Percentiles rank a stretch among this genome's conserved stretches.
These are phyloP conservation scores for Styela clava DNA, from an alignment of 23 tunicate genomes.

Conservation along the genomic window DNA sequence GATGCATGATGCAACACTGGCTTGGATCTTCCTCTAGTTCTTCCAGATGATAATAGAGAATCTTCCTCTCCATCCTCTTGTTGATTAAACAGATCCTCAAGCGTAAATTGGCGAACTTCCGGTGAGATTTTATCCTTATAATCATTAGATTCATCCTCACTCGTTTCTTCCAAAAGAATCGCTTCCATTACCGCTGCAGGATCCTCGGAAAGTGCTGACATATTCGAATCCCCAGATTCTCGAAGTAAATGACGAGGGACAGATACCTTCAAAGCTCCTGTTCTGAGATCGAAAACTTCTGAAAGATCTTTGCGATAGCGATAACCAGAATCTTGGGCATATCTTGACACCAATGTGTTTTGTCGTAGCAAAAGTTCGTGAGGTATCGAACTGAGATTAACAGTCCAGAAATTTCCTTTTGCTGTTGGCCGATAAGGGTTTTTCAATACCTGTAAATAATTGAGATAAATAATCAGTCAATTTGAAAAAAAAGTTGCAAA, in stretches of 20 bases:
- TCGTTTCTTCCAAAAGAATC: conserved; percentile 58
- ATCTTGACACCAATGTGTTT: conserved; percentile 89
- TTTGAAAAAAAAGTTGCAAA: no score
- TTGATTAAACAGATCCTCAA: conserved; percentile 72
- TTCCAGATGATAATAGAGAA: conserved; percentile 28
- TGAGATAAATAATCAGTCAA: not conserved
- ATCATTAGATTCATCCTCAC: conserved; percentile 42
- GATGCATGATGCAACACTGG: conserved; percentile 15
- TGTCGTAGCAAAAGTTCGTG: conserved; percentile 89
- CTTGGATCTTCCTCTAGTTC: conserved; percentile 21
- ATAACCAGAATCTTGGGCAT: conserved; percentile 83
- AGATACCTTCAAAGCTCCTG: conserved; percentile 57
- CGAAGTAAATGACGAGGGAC: conserved; percentile 62
- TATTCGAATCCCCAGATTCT: conserved; percentile 5
- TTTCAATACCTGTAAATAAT: conserved; percentile 65
- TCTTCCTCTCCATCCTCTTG: conserved; percentile 53
- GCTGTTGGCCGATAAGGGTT: conserved; percentile 88
- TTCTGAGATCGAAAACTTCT: conserved; percentile 78
- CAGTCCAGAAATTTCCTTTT: conserved; percentile 98
- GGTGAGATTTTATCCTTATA: conserved; percentile 5
- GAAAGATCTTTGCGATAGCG: conserved; percentile 81
- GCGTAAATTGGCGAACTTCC: conserved; percentile 13
- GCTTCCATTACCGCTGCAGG: conserved; percentile 82
- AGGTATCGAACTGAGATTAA: conserved; percentile 69
- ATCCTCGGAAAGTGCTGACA: conserved; percentile 40